A percentile compares a stretch with the other conserved stretches of the same genome.
phyloP scores from a whole-genome alignment of 2,113 vertebrate species.

The Manacus vitellinus region DNA sequence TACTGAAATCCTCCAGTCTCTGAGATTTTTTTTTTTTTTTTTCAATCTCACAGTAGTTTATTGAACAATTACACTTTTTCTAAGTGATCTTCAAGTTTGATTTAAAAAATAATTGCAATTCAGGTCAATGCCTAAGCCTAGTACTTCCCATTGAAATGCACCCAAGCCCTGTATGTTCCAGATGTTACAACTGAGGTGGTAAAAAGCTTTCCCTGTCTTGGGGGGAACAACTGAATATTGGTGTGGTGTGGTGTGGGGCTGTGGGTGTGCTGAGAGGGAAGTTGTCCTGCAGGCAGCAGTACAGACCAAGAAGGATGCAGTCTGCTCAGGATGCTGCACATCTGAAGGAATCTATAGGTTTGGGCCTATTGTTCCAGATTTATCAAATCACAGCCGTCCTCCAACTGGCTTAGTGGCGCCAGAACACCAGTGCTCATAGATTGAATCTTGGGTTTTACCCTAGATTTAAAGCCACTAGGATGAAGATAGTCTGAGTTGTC shows the following conservation, averaged over 20 bases:
- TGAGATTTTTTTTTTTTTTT: not conserved
- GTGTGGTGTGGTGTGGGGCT: not conserved
- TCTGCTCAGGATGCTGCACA: no score
- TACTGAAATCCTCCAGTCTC: not conserved
- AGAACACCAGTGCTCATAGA: fast-evolving
- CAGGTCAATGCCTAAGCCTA: not conserved
- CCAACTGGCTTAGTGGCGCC: not conserved
- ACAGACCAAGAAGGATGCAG: not conserved
- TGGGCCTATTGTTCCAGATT: not conserved
- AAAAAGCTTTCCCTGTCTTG: not conserved
- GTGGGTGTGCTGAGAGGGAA: not conserved
- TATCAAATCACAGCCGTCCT: not conserved
- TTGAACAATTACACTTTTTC: not conserved
- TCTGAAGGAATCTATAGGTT: not conserved
- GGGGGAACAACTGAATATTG: not conserved
- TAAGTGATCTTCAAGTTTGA: fast-evolving
- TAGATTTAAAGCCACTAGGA: not conserved
- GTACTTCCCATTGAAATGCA: not conserved
- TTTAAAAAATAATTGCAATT: not conserved
- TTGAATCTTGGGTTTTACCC: fast-evolving
- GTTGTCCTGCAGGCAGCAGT: fast-evolving
- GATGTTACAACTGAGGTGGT: not conserved
- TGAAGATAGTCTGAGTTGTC: not conserved
- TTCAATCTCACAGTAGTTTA: not conserved
- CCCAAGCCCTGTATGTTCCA: not conserved